Percentiles rank a stretch among this genome's conserved stretches.
Conservation (phyloP, 2,888 invertebrate species). For the Blastobasis lacticolella region DNA sequence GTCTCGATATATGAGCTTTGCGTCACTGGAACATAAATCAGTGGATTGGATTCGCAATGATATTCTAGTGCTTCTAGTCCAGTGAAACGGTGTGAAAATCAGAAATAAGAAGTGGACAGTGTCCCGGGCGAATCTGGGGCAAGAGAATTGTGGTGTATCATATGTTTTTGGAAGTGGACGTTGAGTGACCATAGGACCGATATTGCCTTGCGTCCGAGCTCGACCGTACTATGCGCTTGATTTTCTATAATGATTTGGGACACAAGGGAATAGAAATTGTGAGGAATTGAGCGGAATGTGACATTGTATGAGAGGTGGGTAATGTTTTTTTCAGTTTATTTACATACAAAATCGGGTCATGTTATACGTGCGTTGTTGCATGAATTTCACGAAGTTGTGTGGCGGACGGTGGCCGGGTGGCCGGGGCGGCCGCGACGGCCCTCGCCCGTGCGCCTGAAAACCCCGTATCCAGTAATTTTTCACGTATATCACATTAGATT, state of each 20-base stretch:
- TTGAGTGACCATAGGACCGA: constrained; percentile 65
- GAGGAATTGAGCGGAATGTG: constrained; percentile 73
- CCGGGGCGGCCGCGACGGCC: constrained; percentile 26
- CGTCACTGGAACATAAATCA: constrained; percentile 74
- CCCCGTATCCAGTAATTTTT: constrained; percentile 22
- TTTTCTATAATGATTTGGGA: constrained; percentile 67
- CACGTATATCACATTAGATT: constrained; percentile 18
- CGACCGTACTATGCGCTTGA: constrained; percentile 66
- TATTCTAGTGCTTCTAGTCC: constrained; percentile 54
- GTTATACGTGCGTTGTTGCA: constrained; percentile 41
- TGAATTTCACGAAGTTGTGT: constrained; percentile 57
- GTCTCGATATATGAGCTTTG: constrained; percentile 75
- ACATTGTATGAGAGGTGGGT: constrained; percentile 73
- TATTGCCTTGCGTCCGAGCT: constrained; percentile 69
- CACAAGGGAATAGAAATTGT: constrained; percentile 61
- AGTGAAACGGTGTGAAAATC: constrained; percentile 53
- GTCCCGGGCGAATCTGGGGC: constrained; percentile 45
- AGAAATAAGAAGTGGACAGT: constrained; percentile 44
- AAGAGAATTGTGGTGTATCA: constrained; percentile 65
- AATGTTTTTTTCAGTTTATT: constrained; percentile 56
- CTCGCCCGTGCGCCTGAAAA: constrained; percentile 33
- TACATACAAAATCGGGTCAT: constrained; percentile 33
- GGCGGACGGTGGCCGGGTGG: constrained; percentile 46
- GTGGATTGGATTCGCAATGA: constrained; percentile 58
- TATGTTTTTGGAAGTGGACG: constrained; percentile 71